Conservation (phyloP, 2,797 vertebrate genomes). For the Macropus fuliginosus region DNA sequence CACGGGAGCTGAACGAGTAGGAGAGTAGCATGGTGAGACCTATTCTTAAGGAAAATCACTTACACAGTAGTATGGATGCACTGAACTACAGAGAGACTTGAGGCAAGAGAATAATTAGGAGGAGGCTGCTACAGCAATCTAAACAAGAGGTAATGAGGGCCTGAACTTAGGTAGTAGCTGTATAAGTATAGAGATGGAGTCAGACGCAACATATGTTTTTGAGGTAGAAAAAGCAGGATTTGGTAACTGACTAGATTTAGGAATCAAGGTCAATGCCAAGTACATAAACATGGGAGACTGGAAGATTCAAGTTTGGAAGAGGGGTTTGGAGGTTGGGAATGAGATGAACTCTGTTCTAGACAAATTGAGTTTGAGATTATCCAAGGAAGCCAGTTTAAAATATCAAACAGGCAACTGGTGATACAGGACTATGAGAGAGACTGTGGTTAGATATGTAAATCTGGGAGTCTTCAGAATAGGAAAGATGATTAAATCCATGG, state of each 20-base stretch:
- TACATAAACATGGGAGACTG: background rate
- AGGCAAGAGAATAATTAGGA: background rate
- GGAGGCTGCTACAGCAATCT: background rate
- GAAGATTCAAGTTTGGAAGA: background rate
- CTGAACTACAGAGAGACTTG: background rate
- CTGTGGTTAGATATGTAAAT: background rate
- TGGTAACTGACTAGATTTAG: background rate
- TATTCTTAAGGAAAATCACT: background rate
- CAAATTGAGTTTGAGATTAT: background rate
- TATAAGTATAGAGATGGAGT: background rate
- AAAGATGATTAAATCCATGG: background rate
- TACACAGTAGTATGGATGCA: background rate
- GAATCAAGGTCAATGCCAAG: background rate
- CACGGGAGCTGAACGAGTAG: background rate
- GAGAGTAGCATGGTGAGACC: background rate
- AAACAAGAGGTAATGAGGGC: background rate
- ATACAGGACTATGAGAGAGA: background rate
- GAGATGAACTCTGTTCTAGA: background rate
- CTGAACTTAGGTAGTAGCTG: background rate
- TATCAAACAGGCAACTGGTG: background rate
- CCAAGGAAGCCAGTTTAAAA: background rate
- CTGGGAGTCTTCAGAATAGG: background rate
- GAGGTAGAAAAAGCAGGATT: background rate
- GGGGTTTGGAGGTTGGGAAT: background rate
- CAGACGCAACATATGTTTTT: background rate